Evolutionary conservation across 1,140 invertebrate species (phyloP).

Genomic region (Druon quercuslanigerum): DNA sequence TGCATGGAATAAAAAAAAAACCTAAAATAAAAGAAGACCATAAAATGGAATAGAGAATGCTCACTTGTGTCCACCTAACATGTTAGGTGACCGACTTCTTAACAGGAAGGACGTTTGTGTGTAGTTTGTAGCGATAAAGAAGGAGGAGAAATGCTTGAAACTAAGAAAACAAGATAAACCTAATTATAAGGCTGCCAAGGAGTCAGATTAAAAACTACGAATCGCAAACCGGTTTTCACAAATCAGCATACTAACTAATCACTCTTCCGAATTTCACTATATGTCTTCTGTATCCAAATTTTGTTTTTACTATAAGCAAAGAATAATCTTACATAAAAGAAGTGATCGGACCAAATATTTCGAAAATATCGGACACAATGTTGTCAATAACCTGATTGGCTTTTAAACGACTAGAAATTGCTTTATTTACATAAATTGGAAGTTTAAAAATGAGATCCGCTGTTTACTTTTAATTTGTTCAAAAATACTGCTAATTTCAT

Average conservation of each 20-base stretch:
- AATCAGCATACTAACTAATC: not conserved
- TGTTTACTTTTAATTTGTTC: no score
- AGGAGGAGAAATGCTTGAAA: constrained; percentile 8
- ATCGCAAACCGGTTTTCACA: not conserved
- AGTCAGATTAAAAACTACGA: constrained; percentile 1
- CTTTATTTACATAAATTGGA: no score
- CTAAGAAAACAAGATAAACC: constrained; percentile 20
- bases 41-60: not conserved
- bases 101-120: constrained; percentile 5
- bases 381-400: no score
- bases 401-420: no score
- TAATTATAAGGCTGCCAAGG: constrained; percentile 2
- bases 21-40: not conserved
- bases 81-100: constrained; percentile 21
- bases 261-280: not conserved
- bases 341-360: no score
- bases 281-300: not conserved
- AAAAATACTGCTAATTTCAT: no score
- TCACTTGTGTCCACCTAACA: not conserved
- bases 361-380: no score
- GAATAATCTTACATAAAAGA: no score
- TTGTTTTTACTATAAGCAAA: no score
- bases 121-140: constrained; percentile 14
- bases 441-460: no score
- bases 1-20: not conserved